Percentiles rank a stretch among this genome's conserved stretches.
phyloP scores from a whole-genome alignment of 2,797 vertebrate genomes.

The Sitta carolinensis region DNA sequence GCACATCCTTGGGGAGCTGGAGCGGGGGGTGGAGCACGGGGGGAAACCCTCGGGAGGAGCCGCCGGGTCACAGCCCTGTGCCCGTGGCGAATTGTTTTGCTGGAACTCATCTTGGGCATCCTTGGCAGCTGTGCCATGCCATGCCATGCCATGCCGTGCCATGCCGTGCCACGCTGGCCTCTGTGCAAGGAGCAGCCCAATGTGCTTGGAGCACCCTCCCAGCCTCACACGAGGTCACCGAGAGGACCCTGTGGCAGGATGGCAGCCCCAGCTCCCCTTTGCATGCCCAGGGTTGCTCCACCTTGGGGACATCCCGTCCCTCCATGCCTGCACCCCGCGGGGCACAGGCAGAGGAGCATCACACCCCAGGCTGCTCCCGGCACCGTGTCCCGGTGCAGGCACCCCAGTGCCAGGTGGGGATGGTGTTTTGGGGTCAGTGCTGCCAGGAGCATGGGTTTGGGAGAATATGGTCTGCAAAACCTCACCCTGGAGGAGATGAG shows the following conservation, averaged over 20 bases:
- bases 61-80: neutral
- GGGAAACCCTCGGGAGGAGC: neutral
- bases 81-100: fast-evolving
- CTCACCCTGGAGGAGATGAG: fast-evolving
- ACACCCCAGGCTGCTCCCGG: fast-evolving
- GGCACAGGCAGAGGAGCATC: fast-evolving
- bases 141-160: fast-evolving
- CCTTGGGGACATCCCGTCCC: fast-evolving
- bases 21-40: fast-evolving
- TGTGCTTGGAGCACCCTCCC: neutral
- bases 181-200: neutral
- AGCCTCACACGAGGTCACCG: fast-evolving
- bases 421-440: fast-evolving
- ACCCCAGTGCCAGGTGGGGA: no score
- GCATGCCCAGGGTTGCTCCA: neutral
- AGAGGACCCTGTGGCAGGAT: fast-evolving
- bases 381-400: fast-evolving
- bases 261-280: neutral
- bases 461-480: neutral
- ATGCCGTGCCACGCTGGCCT: neutral
- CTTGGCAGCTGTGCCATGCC: neutral
- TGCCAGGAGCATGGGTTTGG: neutral
- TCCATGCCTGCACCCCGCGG: neutral
- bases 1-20: neutral
- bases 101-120: neutral